Percentiles rank a stretch among this genome's conserved stretches.
These are phyloP conservation scores for Heterodera filipjevi DNA, from an alignment of 2,888 invertebrate species.

Conservation along the genomic window DNA sequence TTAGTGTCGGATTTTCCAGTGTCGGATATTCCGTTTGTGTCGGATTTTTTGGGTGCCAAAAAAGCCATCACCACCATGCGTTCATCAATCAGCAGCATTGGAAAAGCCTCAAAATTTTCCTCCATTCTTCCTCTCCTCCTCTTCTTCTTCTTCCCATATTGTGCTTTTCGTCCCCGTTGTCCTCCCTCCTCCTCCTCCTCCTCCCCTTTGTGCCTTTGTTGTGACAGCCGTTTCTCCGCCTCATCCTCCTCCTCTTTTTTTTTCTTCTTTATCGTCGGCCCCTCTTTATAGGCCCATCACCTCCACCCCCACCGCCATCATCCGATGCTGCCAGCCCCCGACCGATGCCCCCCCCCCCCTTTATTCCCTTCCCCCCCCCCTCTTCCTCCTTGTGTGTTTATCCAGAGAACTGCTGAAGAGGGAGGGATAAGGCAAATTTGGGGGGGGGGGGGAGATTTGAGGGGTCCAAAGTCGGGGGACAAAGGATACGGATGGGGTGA, in stretches of 20 bases:
- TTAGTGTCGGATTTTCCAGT: too few species aligned
- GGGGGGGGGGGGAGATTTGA: not conserved
- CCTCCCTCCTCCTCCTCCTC: too few species aligned
- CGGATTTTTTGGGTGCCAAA: too few species aligned
- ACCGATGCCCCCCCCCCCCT: not conserved
- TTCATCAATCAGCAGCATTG: too few species aligned
- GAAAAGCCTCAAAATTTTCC: too few species aligned
- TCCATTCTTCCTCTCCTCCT: too few species aligned
- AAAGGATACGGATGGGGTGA: not conserved
- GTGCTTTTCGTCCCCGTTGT: too few species aligned
- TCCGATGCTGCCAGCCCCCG: not conserved
- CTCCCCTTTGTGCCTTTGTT: not conserved
- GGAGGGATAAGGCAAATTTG: not conserved
- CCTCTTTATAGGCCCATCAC: not conserved
- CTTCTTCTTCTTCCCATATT: too few species aligned
- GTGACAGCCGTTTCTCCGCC: not conserved
- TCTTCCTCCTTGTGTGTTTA: not conserved
- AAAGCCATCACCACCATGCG: too few species aligned
- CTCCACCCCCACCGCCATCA: too few species aligned
- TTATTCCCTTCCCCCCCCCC: not conserved
- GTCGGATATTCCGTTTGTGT: too few species aligned
- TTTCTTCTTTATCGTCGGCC: not conserved
- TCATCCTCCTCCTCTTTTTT: not conserved
- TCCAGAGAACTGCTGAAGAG: too few species aligned
- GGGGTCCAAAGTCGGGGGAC: constrained; percentile 2